These are phyloP conservation scores for Nothoprocta pentlandii DNA, from an alignment of 2,113 vertebrate species.

Conservation along the genomic window DNA sequence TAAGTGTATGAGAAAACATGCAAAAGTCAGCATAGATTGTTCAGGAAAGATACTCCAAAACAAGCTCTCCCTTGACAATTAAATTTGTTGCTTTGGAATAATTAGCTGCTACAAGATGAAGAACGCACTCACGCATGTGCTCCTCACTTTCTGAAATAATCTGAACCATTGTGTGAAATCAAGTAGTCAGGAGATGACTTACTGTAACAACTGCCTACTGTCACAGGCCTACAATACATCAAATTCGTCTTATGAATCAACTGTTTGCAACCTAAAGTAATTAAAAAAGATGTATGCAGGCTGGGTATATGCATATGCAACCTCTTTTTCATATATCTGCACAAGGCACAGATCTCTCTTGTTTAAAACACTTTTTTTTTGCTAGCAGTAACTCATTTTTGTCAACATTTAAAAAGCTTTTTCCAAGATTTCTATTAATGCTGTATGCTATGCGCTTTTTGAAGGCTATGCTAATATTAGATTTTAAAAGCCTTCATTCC, in stretches of 20 bases:
- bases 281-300: not conserved
- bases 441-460: not conserved
- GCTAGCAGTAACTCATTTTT: not conserved
- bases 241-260: not conserved
- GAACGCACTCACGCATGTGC: not conserved
- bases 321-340: not conserved
- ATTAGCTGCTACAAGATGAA: slow-evolving; percentile 39
- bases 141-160: not conserved
- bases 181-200: not conserved
- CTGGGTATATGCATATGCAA: not conserved
- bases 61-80: slow-evolving; percentile 1
- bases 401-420: not conserved
- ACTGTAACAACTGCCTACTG: not conserved
- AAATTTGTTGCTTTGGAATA: slow-evolving; percentile 36
- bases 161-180: not conserved
- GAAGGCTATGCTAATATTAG: not conserved
- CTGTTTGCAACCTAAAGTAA: not conserved
- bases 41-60: slow-evolving; percentile 57
- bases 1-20: slow-evolving; percentile 37
- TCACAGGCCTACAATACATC: not conserved
- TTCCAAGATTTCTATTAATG: not conserved
- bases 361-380: not conserved
- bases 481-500: not conserved
- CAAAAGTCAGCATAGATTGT: slow-evolving; percentile 46
- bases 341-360: not conserved